A percentile compares a stretch with the other conserved stretches of the same genome.
These are phyloP conservation scores for Drosophila neotestacea DNA, from an alignment of 2,888 invertebrate species.

Conservation along the genomic window DNA sequence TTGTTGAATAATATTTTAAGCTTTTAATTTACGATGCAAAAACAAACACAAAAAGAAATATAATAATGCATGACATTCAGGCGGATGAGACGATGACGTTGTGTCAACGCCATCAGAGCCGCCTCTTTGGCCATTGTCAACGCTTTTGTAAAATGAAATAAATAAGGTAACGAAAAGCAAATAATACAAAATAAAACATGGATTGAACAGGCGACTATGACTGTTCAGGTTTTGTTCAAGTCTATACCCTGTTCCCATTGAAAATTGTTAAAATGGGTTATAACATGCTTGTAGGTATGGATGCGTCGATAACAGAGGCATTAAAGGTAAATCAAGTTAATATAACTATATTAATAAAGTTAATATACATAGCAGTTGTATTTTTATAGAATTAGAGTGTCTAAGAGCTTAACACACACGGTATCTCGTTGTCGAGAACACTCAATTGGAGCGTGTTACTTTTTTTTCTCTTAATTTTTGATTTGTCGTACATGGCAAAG, in stretches of 20 bases:
- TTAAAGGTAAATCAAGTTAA: too few species aligned
- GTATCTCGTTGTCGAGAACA: background rate
- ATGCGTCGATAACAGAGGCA: too few species aligned
- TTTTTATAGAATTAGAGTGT: too few species aligned
- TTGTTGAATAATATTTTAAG: constrained; percentile 36
- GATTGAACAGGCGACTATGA: constrained; percentile 23
- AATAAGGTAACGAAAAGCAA: constrained; percentile 45
- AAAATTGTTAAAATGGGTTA: background rate
- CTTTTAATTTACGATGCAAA: constrained; percentile 52
- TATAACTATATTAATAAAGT: background rate
- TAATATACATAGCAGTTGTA: background rate
- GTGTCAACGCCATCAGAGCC: constrained; percentile 39
- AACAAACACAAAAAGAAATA: constrained; percentile 10
- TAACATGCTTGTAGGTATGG: too few species aligned
- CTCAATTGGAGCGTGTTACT: background rate
- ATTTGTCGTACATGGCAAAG: constrained; percentile 31
- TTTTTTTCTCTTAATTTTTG: constrained; percentile 6
- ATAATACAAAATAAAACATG: constrained; percentile 35
- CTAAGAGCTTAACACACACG: background rate
- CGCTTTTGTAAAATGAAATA: constrained; percentile 45
- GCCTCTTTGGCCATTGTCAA: constrained; percentile 41
- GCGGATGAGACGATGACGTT: constrained; percentile 47
- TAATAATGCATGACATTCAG: constrained; percentile 33
- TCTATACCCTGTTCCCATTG: background rate
- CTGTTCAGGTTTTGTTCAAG: constrained; percentile 26